Conservation (phyloP, 2,888 invertebrate species). For the Herminia tarsipennalis region DNA sequence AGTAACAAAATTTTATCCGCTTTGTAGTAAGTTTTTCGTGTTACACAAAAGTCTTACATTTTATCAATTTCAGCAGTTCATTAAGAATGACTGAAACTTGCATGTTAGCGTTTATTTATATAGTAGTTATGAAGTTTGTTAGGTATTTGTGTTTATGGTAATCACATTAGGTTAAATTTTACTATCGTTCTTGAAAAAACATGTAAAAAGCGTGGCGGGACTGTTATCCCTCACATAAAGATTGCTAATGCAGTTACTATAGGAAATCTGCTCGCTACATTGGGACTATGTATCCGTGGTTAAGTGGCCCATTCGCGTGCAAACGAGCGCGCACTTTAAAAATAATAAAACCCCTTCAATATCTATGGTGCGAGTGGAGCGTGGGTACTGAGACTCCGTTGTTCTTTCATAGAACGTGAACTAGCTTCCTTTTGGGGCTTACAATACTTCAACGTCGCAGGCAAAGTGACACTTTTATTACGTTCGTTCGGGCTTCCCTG, state of each 20-base stretch:
- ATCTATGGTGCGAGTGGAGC: constrained; percentile 45
- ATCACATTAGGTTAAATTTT: constrained; percentile 49
- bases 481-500: too few species aligned
- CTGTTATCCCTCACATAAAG: constrained; percentile 78
- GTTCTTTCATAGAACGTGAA: constrained; percentile 21
- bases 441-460: background rate
- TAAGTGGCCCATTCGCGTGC: constrained; percentile 86
- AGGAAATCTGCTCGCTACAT: constrained; percentile 64
- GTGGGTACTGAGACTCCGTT: constrained; percentile 13
- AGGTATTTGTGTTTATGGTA: constrained; percentile 43
- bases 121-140: background rate
- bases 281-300: constrained; percentile 77
- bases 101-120: too few species aligned
- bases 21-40: too few species aligned
- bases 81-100: too few species aligned
- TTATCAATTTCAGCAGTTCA: too few species aligned
- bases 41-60: too few species aligned
- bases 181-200: constrained; percentile 58
- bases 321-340: constrained; percentile 85
- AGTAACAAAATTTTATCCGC: too few species aligned
- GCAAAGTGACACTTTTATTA: too few species aligned
- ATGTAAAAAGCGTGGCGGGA: constrained; percentile 80
- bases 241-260: constrained; percentile 73
- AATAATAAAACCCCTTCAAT: constrained; percentile 81
- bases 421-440: background rate